A percentile compares a stretch with the other conserved stretches of the same genome.
These are phyloP conservation scores for Amazona vittata DNA, from an alignment of 2,113 vertebrate genomes.

Conservation along the genomic window DNA sequence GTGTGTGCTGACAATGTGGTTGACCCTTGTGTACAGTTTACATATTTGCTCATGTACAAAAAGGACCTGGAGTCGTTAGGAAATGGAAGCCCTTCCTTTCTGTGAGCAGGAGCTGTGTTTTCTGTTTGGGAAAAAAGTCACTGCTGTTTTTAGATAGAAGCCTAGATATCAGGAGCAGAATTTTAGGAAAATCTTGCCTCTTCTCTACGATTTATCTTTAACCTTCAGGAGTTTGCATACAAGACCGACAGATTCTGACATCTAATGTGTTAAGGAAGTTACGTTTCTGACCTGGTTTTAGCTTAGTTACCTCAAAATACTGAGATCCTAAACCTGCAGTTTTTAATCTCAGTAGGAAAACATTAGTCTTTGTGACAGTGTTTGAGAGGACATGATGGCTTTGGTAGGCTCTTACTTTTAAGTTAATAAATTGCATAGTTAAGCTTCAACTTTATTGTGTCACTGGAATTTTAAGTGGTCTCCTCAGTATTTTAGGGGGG, in stretches of 20 bases:
- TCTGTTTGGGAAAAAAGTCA: background rate
- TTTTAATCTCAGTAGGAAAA: background rate
- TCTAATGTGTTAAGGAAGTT: background rate
- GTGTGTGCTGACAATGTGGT: accelerated
- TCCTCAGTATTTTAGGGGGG: background rate
- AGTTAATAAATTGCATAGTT: background rate
- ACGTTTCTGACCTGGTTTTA: background rate
- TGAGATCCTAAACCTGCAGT: background rate
- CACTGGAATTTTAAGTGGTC: background rate
- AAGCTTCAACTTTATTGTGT: background rate
- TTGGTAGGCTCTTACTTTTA: background rate
- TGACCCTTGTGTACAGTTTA: background rate
- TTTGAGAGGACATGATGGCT: background rate
- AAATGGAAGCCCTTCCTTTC: background rate
- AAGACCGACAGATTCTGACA: background rate
- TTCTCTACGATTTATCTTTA: background rate
- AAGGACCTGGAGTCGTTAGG: background rate
- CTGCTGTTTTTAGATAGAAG: background rate
- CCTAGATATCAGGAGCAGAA: background rate
- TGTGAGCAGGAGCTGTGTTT: background rate
- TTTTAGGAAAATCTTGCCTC: background rate
- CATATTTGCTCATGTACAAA: background rate
- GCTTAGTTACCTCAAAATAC: background rate
- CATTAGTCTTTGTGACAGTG: background rate
- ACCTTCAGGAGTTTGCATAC: background rate